These are phyloP conservation scores for Accipiter virgatus DNA, from an alignment of 2,113 vertebrate genomes.

Conservation along the genomic window DNA sequence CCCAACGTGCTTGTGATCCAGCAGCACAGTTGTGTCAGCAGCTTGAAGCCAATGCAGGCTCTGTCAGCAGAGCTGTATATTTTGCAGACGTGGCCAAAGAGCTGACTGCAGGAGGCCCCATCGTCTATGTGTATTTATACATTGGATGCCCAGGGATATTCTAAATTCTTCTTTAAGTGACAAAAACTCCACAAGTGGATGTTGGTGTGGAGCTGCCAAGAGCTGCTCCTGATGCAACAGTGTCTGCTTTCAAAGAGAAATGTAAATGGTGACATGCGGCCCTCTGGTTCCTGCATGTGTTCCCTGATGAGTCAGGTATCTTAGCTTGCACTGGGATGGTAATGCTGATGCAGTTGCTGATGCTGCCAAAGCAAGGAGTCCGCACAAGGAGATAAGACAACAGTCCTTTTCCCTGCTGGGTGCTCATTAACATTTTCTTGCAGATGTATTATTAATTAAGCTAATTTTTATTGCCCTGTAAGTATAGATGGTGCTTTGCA, in stretches of 20 bases:
- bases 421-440: conserved; percentile 43
- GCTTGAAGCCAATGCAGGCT: not conserved
- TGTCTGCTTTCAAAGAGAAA: not conserved
- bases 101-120: not conserved
- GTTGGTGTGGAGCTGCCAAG: not conserved
- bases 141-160: not conserved
- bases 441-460: conserved; percentile 48
- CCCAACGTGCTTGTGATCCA: rapidly evolving
- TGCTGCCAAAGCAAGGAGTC: conserved; percentile 23
- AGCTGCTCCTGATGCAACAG: not conserved
- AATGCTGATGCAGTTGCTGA: not conserved
- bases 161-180: not conserved
- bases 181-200: not conserved
- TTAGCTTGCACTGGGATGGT: not conserved
- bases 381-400: not conserved
- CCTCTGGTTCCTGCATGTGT: not conserved
- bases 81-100: not conserved
- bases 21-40: not conserved
- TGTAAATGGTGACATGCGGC: not conserved
- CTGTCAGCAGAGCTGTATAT: not conserved
- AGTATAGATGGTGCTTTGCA: conserved; percentile 8
- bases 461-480: conserved; percentile 26
- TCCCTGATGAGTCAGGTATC: not conserved
- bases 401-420: not conserved
- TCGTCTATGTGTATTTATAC: not conserved